Percentiles rank a stretch among this genome's conserved stretches.
Conservation (phyloP, 2,888 invertebrate genomes). For the Ptilodon capucinus region DNA sequence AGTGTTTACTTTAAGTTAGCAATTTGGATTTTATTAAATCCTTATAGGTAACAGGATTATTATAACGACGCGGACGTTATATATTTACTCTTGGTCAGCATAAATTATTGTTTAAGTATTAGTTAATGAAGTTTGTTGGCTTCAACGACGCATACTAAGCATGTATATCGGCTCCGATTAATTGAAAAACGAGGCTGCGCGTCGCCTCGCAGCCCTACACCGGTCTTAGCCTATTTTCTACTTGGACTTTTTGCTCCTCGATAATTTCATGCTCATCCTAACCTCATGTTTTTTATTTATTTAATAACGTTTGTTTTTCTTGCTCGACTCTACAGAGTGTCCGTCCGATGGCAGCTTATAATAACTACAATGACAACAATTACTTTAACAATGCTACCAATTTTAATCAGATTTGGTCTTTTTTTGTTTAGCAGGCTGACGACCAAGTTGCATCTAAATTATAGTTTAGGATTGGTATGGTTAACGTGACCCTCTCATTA, state of each 20-base stretch:
- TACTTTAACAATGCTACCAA: constrained; percentile 32
- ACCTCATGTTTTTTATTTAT: constrained; percentile 31
- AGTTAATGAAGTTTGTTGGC: constrained; percentile 25
- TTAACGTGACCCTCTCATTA: constrained; percentile 8
- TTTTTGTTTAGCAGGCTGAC: constrained; percentile 32
- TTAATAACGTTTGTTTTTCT: constrained; percentile 20
- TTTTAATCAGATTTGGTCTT: constrained; percentile 34
- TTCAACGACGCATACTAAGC: constrained; percentile 27
- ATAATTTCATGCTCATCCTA: constrained; percentile 44
- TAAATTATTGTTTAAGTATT: constrained; percentile 3
- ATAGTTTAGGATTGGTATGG: constrained; percentile 16
- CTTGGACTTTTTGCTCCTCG: constrained; percentile 39
- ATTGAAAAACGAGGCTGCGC: constrained; percentile 33
- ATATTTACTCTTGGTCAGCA: not conserved
- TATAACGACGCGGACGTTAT: not conserved
- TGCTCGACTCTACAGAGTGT: constrained; percentile 17
- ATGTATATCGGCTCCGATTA: constrained; percentile 33
- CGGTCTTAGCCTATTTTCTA: constrained; percentile 38
- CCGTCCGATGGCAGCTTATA: constrained; percentile 26
- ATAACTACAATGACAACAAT: constrained; percentile 30
- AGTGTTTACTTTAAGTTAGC: not conserved
- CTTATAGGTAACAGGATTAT: not conserved
- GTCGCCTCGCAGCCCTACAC: constrained; percentile 29
- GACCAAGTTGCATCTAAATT: constrained; percentile 11
- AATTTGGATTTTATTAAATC: not conserved